These are phyloP conservation scores for Drosophila pandora DNA, from an alignment of 1,140 invertebrate genomes.

Conservation along the genomic window DNA sequence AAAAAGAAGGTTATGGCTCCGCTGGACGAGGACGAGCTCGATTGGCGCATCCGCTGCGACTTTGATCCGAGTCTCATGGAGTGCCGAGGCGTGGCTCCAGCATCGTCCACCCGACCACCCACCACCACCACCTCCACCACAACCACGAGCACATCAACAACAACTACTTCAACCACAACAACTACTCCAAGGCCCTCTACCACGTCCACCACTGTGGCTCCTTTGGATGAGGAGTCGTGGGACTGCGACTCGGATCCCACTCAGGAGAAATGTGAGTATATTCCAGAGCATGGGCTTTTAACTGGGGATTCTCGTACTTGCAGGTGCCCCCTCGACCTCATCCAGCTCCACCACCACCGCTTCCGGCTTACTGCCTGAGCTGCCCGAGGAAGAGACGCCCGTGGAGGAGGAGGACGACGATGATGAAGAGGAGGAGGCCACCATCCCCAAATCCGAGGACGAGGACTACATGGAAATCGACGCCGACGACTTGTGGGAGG, in stretches of 20 bases:
- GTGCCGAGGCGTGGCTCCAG: not conserved
- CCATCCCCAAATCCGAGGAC: not conserved
- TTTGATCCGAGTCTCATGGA: conserved; percentile 15
- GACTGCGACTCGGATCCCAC: conserved; percentile 55
- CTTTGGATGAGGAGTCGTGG: conserved; percentile 22
- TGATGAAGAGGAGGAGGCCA: not conserved
- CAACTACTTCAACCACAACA: not conserved
- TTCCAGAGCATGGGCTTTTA: too few relatives aligned
- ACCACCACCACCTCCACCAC: conserved; percentile 2
- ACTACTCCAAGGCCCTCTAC: not conserved
- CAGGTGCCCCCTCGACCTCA: conserved; percentile 20
- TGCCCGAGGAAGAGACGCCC: not conserved
- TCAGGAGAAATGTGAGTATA: conserved; percentile 46
- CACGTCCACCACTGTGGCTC: conserved; percentile 13
- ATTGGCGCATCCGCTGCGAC: conserved; percentile 31
- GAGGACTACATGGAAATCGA: not conserved
- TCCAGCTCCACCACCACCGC: conserved; percentile 11
- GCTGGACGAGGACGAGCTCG: conserved; percentile 22
- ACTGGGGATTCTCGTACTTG: not conserved
- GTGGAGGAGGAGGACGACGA: not conserved
- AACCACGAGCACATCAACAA: not conserved
- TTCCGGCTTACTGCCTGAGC: conserved; percentile 21
- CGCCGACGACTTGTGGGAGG: not conserved
- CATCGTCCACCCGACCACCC: not conserved
- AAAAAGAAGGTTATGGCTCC: conserved; percentile 22